These are phyloP conservation scores for Andrena bucephala DNA, from an alignment of 2,888 invertebrate genomes.

Conservation along the genomic window DNA sequence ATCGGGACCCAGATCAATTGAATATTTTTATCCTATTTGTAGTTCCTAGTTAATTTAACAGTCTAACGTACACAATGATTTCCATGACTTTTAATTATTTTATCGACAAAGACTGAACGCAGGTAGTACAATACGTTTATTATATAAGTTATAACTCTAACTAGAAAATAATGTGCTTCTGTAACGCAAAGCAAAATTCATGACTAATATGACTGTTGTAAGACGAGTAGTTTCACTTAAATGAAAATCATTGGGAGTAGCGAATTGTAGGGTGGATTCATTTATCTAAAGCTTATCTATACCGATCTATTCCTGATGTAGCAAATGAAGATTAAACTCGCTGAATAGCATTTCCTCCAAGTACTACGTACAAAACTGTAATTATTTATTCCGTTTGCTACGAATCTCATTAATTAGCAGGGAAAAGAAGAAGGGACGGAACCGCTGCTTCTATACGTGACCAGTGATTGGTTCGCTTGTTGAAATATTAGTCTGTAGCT, in stretches of 20 bases:
- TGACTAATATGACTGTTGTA: constrained; percentile 28
- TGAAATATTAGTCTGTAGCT: constrained; percentile 56
- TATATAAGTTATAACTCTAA: constrained; percentile 61
- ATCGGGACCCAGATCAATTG: constrained; percentile 71
- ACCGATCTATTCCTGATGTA: constrained; percentile 26
- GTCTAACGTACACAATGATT: constrained; percentile 55
- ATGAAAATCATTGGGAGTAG: constrained; percentile 12
- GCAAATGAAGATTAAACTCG: constrained; percentile 24
- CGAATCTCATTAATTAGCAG: constrained; percentile 12
- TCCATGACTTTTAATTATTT: constrained; percentile 75
- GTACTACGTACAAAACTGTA: constrained; percentile 46
- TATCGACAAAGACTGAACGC: constrained; percentile 82
- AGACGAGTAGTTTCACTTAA: constrained; percentile 31
- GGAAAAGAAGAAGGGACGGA: not conserved
- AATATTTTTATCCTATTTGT: constrained; percentile 73
- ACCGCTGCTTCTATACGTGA: constrained; percentile 18
- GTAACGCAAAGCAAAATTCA: constrained; percentile 44
- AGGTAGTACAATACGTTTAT: constrained; percentile 77
- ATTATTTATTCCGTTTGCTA: constrained; percentile 57
- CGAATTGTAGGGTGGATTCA: constrained; percentile 30
- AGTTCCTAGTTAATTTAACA: constrained; percentile 77
- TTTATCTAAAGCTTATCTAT: constrained; percentile 21
- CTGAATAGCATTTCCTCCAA: constrained; percentile 25
- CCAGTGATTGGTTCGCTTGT: constrained; percentile 28
- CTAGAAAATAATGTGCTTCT: constrained; percentile 54